A percentile compares a stretch with the other conserved stretches of the same genome.
Conservation (phyloP, 2,113 vertebrate genomes). For the Sphaerodactylus townsendi region DNA sequence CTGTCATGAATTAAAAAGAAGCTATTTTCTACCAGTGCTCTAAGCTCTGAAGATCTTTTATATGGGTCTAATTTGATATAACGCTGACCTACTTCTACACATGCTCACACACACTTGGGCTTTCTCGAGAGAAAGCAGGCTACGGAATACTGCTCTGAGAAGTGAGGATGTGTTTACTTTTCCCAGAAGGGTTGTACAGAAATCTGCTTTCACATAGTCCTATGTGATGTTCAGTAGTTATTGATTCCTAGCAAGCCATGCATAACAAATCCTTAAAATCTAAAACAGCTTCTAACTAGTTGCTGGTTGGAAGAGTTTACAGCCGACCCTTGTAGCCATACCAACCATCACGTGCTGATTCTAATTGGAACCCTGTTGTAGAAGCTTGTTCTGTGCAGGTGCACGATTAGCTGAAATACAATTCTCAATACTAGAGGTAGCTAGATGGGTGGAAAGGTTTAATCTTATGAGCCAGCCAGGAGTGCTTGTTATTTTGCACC, state of each 20-base stretch:
- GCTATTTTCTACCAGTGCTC: neutral
- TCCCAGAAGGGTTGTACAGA: neutral
- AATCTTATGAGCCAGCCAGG: neutral
- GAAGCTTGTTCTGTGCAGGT: constrained; percentile 7
- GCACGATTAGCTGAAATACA: neutral
- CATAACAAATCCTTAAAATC: neutral
- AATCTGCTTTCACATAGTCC: too few relatives aligned
- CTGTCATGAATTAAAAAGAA: neutral
- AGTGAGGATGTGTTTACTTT: neutral
- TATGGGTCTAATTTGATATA: too few relatives aligned
- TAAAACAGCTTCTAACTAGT: neutral
- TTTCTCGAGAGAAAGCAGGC: neutral
- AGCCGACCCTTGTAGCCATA: neutral
- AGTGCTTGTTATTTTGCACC: neutral
- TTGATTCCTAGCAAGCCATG: neutral
- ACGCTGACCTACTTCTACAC: too few relatives aligned
- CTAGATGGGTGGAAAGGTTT: neutral
- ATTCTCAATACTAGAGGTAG: neutral
- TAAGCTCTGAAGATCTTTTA: neutral
- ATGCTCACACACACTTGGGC: neutral
- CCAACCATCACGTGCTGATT: neutral
- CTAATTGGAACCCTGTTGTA: neutral
- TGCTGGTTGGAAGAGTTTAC: neutral
- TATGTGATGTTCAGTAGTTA: neutral
- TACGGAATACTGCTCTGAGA: neutral